Conservation (phyloP, 2,113 vertebrate genomes). For the Corydoras sp. region DNA sequence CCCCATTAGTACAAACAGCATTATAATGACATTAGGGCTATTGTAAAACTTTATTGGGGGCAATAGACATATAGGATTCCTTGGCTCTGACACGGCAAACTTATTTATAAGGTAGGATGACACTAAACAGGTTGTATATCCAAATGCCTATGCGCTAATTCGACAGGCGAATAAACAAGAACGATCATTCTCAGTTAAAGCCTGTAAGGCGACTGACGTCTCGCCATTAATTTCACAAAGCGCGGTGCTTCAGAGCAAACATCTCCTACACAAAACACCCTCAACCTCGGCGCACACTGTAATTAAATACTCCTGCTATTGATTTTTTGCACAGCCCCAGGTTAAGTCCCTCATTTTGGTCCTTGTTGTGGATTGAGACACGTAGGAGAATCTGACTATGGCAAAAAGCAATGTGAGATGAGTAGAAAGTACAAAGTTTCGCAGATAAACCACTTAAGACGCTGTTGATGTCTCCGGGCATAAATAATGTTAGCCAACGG, state of each 20-base stretch:
- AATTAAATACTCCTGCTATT: conserved; percentile 36
- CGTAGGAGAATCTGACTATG: conserved; percentile 82
- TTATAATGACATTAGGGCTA: conserved; percentile 30
- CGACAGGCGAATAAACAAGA: conserved; percentile 5
- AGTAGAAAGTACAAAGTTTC: conserved; percentile 79
- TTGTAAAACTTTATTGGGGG: conserved; percentile 16
- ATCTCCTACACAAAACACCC: conserved; percentile 20
- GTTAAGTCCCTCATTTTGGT: conserved; percentile 76
- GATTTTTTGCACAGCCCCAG: conserved; percentile 80
- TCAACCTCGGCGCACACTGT: background rate
- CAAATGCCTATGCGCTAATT: background rate
- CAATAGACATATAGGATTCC: background rate
- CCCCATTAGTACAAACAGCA: conserved; percentile 35
- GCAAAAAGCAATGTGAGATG: conserved; percentile 83
- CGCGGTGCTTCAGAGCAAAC: conserved; percentile 1
- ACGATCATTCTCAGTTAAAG: conserved; percentile 15
- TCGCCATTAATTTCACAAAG: conserved; percentile 5
- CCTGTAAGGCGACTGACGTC: conserved; percentile 19
- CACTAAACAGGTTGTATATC: conserved; percentile 1
- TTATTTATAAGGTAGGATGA: background rate
- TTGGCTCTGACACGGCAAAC: background rate
- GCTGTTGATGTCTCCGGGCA: conserved; percentile 76
- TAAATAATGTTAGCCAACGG: conserved; percentile 72
- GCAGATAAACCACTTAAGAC: conserved; percentile 80
- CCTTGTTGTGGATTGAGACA: conserved; percentile 71